Percentiles rank a stretch among this genome's conserved stretches.
Evolutionary conservation across 2,888 invertebrate genomes (phyloP).

Genomic region (Heliconius hortense): DNA sequence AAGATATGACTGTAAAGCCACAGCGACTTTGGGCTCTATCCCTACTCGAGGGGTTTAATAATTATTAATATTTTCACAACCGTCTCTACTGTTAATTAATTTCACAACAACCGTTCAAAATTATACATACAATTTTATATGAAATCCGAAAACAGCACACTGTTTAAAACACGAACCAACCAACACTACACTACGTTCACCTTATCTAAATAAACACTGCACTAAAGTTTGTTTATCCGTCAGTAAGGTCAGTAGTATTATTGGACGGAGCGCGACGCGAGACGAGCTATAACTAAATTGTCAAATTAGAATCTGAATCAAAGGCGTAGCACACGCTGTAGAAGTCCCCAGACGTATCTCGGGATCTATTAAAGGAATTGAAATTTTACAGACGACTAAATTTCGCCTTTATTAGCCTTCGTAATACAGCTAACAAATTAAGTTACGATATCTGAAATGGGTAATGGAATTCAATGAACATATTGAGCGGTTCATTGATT

Average conservation of each 20-base stretch:
- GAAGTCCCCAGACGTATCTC: slow-evolving; percentile 61
- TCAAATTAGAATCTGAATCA: slow-evolving; percentile 68
- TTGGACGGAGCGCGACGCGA: slow-evolving; percentile 50
- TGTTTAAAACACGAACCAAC: not conserved
- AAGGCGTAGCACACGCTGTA: slow-evolving; percentile 57
- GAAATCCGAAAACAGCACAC: slow-evolving; percentile 11
- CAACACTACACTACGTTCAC: slow-evolving; percentile 2
- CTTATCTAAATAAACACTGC: slow-evolving; percentile 26
- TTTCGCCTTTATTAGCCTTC: slow-evolving; percentile 28
- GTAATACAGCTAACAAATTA: slow-evolving; percentile 24
- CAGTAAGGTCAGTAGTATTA: slow-evolving; percentile 50
- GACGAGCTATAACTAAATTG: slow-evolving; percentile 69
- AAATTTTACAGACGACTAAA: slow-evolving; percentile 36
- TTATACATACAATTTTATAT: not conserved
- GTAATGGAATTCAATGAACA: slow-evolving; percentile 30
- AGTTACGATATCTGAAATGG: slow-evolving; percentile 28
- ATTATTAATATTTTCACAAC: not conserved
- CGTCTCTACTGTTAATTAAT: not conserved
- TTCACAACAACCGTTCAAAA: not conserved
- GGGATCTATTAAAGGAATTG: slow-evolving; percentile 34
- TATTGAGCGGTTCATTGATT: slow-evolving; percentile 18
- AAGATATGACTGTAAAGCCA: not conserved
- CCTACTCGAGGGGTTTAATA: no score
- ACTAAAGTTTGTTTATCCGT: slow-evolving; percentile 48
- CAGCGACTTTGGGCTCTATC: no score